Evolutionary conservation across 30 jellyfish, hydroid and myxozoan species (phyloP).

Genomic region (Pelagia noctiluca): DNA sequence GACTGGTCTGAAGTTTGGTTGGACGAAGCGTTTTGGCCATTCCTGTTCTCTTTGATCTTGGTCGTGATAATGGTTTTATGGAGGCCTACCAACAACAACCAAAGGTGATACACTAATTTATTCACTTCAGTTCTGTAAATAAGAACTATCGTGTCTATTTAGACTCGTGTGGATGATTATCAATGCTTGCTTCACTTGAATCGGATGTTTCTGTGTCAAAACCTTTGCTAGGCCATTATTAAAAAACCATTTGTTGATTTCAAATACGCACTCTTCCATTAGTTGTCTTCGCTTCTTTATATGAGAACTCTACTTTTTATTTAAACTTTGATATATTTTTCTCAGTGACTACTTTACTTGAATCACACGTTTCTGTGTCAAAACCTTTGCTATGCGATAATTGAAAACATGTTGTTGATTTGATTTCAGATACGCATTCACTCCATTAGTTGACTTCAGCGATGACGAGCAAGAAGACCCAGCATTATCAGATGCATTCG

Average conservation of each 20-base stretch:
- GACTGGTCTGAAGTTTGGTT: conserved; percentile 84
- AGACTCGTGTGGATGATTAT: no score
- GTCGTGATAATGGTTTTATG: conserved; percentile 84
- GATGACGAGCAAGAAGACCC: conserved; percentile 79
- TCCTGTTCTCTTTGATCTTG: conserved; percentile 71
- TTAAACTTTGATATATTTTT: background rate
- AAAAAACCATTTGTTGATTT: no score
- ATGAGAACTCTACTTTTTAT: background rate
- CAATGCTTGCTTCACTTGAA: background rate
- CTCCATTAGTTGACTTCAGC: conserved; percentile 77
- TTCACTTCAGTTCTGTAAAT: background rate
- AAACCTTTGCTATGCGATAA: background rate
- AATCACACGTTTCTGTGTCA: no score
- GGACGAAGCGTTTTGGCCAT: conserved; percentile 95
- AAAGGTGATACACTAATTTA: conserved; percentile 52
- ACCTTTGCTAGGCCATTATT: no score
- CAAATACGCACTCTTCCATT: no score
- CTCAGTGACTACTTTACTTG: no score
- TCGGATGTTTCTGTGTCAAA: background rate
- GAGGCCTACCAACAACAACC: conserved; percentile 93
- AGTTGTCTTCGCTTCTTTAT: no score
- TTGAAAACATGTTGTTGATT: background rate
- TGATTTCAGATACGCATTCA: conserved; percentile 83
- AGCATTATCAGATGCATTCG: conserved; percentile 85
- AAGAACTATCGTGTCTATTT: background rate